phyloP scores from a whole-genome alignment of 2,113 vertebrate species.

The Okapia johnstoni region DNA sequence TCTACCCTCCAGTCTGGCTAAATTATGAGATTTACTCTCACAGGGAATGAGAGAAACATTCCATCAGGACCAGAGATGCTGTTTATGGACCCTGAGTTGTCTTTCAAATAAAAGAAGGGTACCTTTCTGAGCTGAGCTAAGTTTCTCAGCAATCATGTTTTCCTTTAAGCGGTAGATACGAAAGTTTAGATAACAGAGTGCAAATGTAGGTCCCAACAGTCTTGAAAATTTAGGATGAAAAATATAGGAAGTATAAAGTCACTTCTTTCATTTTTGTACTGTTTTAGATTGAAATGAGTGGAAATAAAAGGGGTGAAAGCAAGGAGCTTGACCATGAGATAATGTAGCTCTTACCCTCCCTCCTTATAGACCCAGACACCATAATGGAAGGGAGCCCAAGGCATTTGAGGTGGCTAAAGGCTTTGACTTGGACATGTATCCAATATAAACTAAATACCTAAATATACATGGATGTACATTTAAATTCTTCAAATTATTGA shows the following conservation, averaged over 20 bases:
- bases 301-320: not conserved
- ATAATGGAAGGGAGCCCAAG: not conserved
- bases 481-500: not conserved
- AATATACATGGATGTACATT: not conserved
- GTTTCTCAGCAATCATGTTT: not conserved
- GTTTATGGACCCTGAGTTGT: rapidly evolving
- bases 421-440: not conserved
- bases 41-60: not conserved
- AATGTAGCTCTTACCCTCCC: rapidly evolving
- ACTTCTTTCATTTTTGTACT: not conserved
- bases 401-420: rapidly evolving
- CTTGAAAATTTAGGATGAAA: not conserved
- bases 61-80: not conserved
- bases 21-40: not conserved
- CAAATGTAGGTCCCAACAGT: no score
- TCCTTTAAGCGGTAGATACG: not conserved
- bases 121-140: not conserved
- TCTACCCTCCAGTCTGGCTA: not conserved
- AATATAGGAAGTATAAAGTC: not conserved
- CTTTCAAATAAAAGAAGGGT: not conserved
- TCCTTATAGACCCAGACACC: rapidly evolving
- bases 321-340: not conserved
- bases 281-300: not conserved
- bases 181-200: not conserved
- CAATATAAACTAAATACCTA: not conserved